Percentiles rank a stretch among this genome's conserved stretches.
Evolutionary conservation across 2,797 vertebrate species (phyloP).

Genomic region (Spinibarbus caldwelli): DNA sequence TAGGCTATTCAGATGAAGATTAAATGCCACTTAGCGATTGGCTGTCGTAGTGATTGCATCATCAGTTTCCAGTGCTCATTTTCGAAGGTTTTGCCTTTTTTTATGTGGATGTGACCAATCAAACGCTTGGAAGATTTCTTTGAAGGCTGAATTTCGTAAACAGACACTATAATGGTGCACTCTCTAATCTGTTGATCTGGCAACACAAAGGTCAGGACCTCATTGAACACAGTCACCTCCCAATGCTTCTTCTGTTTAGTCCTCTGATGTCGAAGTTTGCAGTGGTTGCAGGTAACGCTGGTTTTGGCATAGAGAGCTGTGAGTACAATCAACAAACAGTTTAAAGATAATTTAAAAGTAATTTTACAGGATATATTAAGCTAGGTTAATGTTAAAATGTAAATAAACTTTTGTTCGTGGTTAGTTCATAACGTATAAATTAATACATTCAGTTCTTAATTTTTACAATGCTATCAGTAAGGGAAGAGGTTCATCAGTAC

Average conservation of each 20-base stretch:
- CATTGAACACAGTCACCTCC: slow-evolving; percentile 77
- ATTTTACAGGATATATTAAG: background rate
- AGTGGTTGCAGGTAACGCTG: slow-evolving; percentile 76
- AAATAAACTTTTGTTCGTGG: background rate
- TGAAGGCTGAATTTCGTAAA: slow-evolving; percentile 69
- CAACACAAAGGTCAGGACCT: slow-evolving; percentile 78
- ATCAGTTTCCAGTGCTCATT: slow-evolving; percentile 80
- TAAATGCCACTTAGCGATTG: slow-evolving; percentile 64
- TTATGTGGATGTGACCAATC: slow-evolving; percentile 74
- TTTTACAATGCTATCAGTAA: background rate
- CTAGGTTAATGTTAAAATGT: background rate
- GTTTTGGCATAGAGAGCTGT: slow-evolving; percentile 76
- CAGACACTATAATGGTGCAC: slow-evolving; percentile 73
- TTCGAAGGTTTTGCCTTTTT: slow-evolving; percentile 67
- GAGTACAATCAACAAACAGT: background rate
- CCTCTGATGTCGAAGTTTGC: slow-evolving; percentile 78
- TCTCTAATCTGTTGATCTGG: slow-evolving; percentile 70
- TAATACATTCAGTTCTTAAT: background rate
- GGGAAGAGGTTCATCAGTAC: too few species aligned
- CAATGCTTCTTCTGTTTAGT: slow-evolving; percentile 65
- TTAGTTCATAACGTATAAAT: background rate
- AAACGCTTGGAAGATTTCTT: slow-evolving; percentile 70
- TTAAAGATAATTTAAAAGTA: background rate
- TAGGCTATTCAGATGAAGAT: slow-evolving; percentile 52
- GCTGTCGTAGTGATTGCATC: slow-evolving; percentile 76